Evolutionary conservation across 2,888 invertebrate genomes (phyloP), one percentile per base, ranked within the genome.

Genomic region (Brenthis hecate): DNA sequence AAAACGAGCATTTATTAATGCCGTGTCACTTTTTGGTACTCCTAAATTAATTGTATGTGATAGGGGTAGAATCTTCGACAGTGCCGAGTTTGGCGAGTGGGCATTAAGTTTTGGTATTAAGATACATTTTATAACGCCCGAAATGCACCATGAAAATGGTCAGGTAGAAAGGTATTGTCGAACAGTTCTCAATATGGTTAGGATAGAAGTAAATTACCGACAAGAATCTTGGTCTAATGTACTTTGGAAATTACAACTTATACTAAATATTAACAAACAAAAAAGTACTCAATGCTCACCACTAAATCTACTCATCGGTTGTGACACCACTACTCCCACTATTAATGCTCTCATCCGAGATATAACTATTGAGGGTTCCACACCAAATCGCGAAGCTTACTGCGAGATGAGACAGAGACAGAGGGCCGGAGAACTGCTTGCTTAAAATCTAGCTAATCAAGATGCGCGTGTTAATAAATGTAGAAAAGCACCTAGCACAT

Each of bases 121-220:
- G 2, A 23, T 72, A 13, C 72, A 73, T 61, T 66, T 63, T 23
- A 63, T 72, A 14, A 72, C 70, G 0, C 66, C 72, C 2, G 68
- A 70, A 51, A 72, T 73, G 73, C 72, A 75, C 43, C 63, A 72
- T 3, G 13, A 65, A 6, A 73, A 75, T 56, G 72, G 73, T 0
- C 73, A 72, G 47, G 74, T 57, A 0, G 73, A 73, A 54, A 19
- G 73, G 5, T 73, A 73, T 57, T n/a, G 60, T 0, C 48, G 71
- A n/a, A 75, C 71, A 0, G 43, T 74, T 0, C 51, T 75, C 0
- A 75, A 73, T 48, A 54, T 72, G 64, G 4, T 74, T 6, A 69
- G 71, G 13, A 48, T 74, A 1, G 69, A 72, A 14, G 19, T 11
- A 11, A 47, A 61, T 14, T 43, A 69, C 50, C 69, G 61, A n/a